These are phyloP conservation scores for Himalopsyche kuldschensis DNA, from an alignment of 2,888 invertebrate genomes.

Conservation along the genomic window DNA sequence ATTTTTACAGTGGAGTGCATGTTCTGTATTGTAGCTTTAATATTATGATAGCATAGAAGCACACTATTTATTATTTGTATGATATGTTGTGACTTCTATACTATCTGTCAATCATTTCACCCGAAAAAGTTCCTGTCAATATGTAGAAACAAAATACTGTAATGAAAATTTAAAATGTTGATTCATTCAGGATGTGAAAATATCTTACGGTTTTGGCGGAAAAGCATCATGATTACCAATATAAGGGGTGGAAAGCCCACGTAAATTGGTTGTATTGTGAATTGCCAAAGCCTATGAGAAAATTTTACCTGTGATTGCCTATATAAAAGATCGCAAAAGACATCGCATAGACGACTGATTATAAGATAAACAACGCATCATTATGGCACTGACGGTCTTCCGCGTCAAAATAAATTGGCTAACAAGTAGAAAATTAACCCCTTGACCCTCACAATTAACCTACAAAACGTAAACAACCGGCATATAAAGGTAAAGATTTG, in stretches of 20 bases:
- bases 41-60: too few relatives aligned
- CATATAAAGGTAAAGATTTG: background rate
- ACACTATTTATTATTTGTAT: too few relatives aligned
- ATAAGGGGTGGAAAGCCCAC: background rate
- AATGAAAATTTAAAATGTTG: too few relatives aligned
- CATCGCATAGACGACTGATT: background rate
- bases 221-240: background rate
- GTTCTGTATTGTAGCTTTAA: too few relatives aligned
- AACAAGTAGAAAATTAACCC: slow-evolving; percentile 16
- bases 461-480: slow-evolving; percentile 1
- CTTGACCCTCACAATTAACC: slow-evolving; percentile 21
- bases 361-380: background rate
- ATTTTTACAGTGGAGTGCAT: too few relatives aligned
- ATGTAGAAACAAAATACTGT: too few relatives aligned
- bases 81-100: too few relatives aligned
- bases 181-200: background rate
- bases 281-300: background rate
- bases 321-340: background rate
- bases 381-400: background rate
- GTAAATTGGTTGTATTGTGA: background rate
- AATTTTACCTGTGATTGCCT: background rate
- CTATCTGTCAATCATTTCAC: too few relatives aligned
- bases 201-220: background rate
- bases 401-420: slow-evolving; percentile 2
- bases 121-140: too few relatives aligned